Evolutionary conservation across 1,140 invertebrate genomes (phyloP).

Genomic region (Anoplolepis gracilipes): DNA sequence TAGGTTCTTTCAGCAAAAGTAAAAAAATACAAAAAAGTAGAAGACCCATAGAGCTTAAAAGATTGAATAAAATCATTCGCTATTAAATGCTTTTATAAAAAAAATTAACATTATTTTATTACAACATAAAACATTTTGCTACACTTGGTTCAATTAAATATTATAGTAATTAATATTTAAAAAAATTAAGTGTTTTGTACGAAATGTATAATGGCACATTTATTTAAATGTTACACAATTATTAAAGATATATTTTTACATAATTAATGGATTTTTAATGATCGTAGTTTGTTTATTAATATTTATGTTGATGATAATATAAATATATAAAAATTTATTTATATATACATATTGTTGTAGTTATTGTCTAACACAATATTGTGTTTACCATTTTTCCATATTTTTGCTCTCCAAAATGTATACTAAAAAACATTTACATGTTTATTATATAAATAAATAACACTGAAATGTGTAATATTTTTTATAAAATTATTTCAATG

Average conservation of each 20-base stretch:
- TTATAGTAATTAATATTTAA: no score
- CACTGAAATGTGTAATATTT: no score
- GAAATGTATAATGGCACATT: no score
- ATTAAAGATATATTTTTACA: neutral
- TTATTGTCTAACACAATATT: neutral
- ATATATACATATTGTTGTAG: neutral
- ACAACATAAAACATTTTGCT: neutral
- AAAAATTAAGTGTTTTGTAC: no score
- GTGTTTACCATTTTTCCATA: neutral
- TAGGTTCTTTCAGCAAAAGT: neutral
- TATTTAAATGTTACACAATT: neutral
- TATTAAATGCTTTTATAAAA: neutral
- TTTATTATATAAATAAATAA: neutral
- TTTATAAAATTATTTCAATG: no score
- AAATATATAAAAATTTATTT: slow-evolving; percentile 3
- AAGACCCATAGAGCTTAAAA: neutral
- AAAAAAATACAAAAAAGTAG: neutral
- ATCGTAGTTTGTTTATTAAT: slow-evolving; percentile 14
- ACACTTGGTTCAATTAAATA: neutral
- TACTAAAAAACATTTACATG: slow-evolving; percentile 3
- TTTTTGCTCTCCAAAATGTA: neutral
- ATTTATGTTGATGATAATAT: neutral
- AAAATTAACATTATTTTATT: neutral
- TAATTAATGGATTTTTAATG: slow-evolving; percentile 21
- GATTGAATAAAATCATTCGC: neutral